phyloP scores from a whole-genome alignment of 37 sponge, comb jelly and placozoan species.

The Chondrosia reniformis region DNA sequence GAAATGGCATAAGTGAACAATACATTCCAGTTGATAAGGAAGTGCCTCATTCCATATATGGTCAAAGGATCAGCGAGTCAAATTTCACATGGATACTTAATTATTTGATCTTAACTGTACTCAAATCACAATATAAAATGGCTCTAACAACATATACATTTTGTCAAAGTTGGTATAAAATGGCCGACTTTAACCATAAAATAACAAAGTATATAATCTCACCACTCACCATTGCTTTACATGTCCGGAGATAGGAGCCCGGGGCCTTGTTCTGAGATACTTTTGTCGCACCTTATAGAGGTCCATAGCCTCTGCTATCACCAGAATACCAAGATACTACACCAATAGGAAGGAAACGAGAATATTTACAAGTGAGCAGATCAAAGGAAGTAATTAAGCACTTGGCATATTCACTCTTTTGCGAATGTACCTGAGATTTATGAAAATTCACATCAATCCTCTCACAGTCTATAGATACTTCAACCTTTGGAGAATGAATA shows the following conservation, averaged over 20 bases:
- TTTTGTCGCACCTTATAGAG: conserved; percentile 36
- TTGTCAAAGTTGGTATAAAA: too few species aligned
- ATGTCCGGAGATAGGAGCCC: neutral
- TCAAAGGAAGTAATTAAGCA: too few species aligned
- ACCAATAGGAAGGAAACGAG: neutral
- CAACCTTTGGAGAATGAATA: conserved; percentile 34
- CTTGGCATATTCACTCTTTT: neutral
- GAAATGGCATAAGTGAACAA: too few species aligned
- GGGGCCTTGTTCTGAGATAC: conserved; percentile 53
- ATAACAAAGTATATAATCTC: neutral
- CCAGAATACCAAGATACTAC: conserved; percentile 51
- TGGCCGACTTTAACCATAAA: too few species aligned
- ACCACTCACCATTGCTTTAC: neutral
- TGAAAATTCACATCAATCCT: conserved; percentile 29
- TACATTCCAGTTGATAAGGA: too few species aligned
- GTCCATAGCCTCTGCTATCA: conserved; percentile 41
- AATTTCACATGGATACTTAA: too few species aligned
- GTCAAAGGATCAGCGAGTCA: too few species aligned
- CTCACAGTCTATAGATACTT: conserved; percentile 48
- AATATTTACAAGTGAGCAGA: too few species aligned
- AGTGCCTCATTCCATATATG: too few species aligned
- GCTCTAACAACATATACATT: too few species aligned
- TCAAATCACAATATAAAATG: too few species aligned
- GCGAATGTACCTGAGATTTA: conserved; percentile 46
- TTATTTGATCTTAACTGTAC: too few species aligned